Conservation (phyloP, 2,888 invertebrate species). For the Stenotaenia linearis region DNA sequence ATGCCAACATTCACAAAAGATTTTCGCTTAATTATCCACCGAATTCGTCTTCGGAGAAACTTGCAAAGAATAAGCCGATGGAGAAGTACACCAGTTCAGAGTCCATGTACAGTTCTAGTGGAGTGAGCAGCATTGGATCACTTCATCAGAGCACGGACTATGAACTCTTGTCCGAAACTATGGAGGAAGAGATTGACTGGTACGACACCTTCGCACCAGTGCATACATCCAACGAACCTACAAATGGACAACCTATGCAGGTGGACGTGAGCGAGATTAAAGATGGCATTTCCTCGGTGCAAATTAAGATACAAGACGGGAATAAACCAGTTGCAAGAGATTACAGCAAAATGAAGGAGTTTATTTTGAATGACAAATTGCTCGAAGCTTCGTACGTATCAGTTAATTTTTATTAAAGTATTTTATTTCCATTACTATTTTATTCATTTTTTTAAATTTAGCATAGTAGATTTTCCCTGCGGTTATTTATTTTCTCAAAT, state of each 20-base stretch:
- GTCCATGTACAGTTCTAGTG: constrained; percentile 49
- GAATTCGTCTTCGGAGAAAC: not conserved
- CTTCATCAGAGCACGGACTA: constrained; percentile 42
- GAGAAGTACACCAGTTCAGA: constrained; percentile 46
- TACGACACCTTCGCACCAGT: not conserved
- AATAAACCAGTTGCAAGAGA: constrained; percentile 35
- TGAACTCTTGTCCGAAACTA: constrained; percentile 26
- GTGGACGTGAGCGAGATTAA: constrained; percentile 41
- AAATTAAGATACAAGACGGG: constrained; percentile 41
- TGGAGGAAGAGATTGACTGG: not conserved
- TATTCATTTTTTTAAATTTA: not conserved
- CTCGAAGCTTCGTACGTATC: constrained; percentile 49
- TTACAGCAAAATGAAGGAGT: constrained; percentile 45
- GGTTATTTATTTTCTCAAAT: not conserved
- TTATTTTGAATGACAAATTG: constrained; percentile 45
- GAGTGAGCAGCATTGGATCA: constrained; percentile 50
- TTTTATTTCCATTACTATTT: too few species aligned
- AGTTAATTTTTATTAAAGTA: not conserved
- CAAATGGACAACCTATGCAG: constrained; percentile 34
- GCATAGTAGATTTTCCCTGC: not conserved
- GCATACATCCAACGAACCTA: not conserved
- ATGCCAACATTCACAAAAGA: constrained; percentile 56
- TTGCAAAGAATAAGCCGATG: constrained; percentile 39
- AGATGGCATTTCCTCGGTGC: constrained; percentile 45
- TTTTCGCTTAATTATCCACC: constrained; percentile 57